phyloP scores from a whole-genome alignment of 2,797 vertebrate genomes.

The Macrochelys suwanniensis region DNA sequence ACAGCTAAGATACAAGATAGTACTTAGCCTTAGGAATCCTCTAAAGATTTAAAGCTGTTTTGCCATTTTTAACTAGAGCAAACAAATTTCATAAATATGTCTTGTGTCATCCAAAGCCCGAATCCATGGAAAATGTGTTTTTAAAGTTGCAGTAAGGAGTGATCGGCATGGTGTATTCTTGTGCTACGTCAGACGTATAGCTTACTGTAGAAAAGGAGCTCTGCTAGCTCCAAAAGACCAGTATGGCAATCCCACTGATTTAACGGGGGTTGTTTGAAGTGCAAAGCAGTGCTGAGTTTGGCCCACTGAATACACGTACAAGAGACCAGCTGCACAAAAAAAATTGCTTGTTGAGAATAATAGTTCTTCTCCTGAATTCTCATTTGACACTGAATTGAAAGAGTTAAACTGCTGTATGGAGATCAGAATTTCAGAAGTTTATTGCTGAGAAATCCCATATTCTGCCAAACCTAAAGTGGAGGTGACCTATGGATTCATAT shows the following conservation, averaged over 20 bases:
- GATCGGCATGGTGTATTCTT: neutral
- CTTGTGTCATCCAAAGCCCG: conserved; percentile 55
- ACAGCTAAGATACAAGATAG: conserved; percentile 64
- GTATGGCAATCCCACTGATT: neutral
- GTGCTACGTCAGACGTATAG: neutral
- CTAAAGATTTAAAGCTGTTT: neutral
- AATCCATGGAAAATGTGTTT: conserved; percentile 7
- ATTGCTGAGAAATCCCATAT: conserved; percentile 3
- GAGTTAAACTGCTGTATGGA: neutral
- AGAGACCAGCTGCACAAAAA: neutral
- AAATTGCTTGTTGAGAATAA: neutral
- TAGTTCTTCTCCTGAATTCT: neutral
- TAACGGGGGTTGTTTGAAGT: neutral
- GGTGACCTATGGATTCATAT: neutral
- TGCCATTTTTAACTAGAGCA: neutral
- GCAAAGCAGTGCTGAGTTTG: neutral
- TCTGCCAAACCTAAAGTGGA: neutral
- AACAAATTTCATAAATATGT: conserved; percentile 54
- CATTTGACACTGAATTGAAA: neutral
- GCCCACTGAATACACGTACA: neutral
- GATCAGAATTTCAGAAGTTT: neutral
- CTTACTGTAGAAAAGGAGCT: neutral
- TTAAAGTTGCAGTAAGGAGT: conserved; percentile 59
- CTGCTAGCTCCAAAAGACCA: neutral
- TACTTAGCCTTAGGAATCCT: conserved; percentile 74